phyloP scores from a whole-genome alignment of 2,113 vertebrate species.

The Excalfactoria chinensis region DNA sequence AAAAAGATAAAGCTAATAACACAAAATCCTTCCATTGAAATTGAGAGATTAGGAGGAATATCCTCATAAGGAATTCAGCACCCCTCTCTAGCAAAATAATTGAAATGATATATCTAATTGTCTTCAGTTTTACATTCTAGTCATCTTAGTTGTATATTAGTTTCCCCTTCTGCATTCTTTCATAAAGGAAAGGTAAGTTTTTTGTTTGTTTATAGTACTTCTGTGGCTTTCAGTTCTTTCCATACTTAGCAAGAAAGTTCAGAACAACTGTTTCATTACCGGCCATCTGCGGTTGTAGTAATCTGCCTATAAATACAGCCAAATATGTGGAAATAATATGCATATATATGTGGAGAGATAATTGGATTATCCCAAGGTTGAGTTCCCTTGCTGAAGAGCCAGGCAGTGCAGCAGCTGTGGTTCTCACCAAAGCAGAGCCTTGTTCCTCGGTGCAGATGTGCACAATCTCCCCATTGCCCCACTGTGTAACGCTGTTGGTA shows the following conservation, averaged over 20 bases:
- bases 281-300: background rate
- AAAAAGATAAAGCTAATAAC: background rate
- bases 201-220: background rate
- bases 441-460: slow-evolving; percentile 17
- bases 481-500: fast-evolving
- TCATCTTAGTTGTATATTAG: background rate
- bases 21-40: background rate
- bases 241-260: background rate
- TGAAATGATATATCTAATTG: background rate
- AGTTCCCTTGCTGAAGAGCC: slow-evolving; percentile 23
- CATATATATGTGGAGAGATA: background rate
- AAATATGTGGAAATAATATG: slow-evolving; percentile 22
- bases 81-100: background rate
- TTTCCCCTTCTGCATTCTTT: background rate
- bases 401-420: background rate
- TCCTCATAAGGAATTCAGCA: background rate
- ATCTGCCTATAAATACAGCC: background rate
- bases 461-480: background rate
- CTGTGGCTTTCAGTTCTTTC: slow-evolving; percentile 15
- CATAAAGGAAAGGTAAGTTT: slow-evolving; percentile 24
- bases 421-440: slow-evolving; percentile 6
- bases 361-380: slow-evolving; percentile 34
- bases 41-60: background rate
- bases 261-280: background rate
- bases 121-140: slow-evolving; percentile 15